phyloP scores from a whole-genome alignment of 2,888 invertebrate genomes.

The Polyommatus iphigenia region DNA sequence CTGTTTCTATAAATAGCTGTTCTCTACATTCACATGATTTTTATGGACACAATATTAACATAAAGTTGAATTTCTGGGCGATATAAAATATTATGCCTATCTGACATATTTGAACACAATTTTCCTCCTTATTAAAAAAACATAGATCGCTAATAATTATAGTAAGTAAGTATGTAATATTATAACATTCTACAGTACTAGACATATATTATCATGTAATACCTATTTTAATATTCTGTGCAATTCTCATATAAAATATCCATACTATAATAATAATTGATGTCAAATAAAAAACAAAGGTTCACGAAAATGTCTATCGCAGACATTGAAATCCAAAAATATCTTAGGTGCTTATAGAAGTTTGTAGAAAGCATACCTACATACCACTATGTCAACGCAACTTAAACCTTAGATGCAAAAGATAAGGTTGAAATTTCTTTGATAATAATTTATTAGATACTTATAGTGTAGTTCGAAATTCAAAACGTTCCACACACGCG shows the following conservation, averaged over 20 bases:
- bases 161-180: neutral
- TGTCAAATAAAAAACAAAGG: constrained; percentile 20
- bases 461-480: constrained; percentile 43
- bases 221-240: neutral
- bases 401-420: neutral
- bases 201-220: neutral
- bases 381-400: neutral
- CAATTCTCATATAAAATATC: neutral
- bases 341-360: constrained; percentile 29
- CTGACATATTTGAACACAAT: neutral
- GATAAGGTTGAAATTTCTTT: constrained; percentile 25
- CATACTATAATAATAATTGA: constrained; percentile 18
- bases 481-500: constrained; percentile 72
- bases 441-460: constrained; percentile 34
- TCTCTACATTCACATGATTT: neutral
- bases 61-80: neutral
- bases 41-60: constrained; percentile 6
- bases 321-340: constrained; percentile 34
- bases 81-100: neutral
- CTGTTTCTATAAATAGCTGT: constrained; percentile 7
- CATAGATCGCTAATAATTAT: neutral
- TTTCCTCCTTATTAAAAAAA: neutral
- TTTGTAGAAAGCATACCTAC: constrained; percentile 23
- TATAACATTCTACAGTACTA: no score
- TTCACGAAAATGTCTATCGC: constrained; percentile 23